phyloP scores from a whole-genome alignment of 2,113 vertebrate genomes.

The Andinoacara biseriatus region DNA sequence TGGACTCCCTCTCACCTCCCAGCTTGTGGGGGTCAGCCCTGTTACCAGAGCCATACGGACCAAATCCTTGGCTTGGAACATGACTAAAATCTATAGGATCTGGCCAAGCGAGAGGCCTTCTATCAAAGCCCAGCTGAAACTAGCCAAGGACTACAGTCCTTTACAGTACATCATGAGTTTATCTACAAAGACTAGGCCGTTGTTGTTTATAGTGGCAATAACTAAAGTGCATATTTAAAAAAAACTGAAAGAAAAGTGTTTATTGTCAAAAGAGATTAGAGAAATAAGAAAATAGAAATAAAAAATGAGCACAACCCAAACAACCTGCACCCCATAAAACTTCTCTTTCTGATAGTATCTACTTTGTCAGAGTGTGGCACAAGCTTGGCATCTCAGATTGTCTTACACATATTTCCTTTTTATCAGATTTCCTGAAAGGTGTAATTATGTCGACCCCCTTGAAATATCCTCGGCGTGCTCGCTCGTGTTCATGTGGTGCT shows the following conservation, averaged over 20 bases:
- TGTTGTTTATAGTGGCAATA: background rate
- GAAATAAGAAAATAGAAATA: background rate
- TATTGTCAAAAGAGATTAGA: background rate
- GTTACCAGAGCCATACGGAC: constrained; percentile 52
- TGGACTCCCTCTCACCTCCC: constrained; percentile 73
- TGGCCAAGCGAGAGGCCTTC: background rate
- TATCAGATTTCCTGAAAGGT: constrained; percentile 79
- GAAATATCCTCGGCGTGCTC: constrained; percentile 79
- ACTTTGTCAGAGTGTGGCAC: constrained; percentile 51
- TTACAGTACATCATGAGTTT: background rate
- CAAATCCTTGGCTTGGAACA: constrained; percentile 52
- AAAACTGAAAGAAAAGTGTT: background rate
- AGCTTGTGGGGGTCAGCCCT: constrained; percentile 55
- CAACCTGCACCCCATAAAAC: constrained; percentile 19
- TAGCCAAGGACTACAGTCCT: background rate
- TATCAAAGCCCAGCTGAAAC: constrained; percentile 18
- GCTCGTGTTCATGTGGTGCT: constrained; percentile 72
- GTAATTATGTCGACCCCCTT: constrained; percentile 82
- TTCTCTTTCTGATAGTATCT: constrained; percentile 28
- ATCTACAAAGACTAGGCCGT: background rate
- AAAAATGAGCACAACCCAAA: background rate
- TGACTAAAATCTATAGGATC: constrained; percentile 30
- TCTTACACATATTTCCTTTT: constrained; percentile 76
- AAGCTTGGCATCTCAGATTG: constrained; percentile 62
- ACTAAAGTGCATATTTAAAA: background rate